Conservation (phyloP, 2,113 vertebrate genomes). For the Myotis davidii region DNA sequence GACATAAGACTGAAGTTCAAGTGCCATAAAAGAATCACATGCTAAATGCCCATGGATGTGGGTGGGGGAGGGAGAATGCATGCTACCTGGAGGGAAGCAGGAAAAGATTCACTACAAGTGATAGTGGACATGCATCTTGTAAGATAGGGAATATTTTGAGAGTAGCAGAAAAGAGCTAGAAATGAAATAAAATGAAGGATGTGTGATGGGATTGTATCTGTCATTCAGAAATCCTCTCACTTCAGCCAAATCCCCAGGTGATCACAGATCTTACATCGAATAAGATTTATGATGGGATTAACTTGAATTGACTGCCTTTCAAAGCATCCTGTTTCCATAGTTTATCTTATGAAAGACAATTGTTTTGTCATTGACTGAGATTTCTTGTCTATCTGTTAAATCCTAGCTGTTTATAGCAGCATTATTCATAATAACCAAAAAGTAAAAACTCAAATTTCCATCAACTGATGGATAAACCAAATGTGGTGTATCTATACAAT, state of each 20-base stretch:
- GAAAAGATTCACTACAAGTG: not conserved
- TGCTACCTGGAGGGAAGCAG: not conserved
- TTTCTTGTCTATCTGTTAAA: not conserved
- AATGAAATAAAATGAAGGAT: constrained; percentile 8
- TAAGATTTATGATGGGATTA: not conserved
- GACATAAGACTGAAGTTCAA: not conserved
- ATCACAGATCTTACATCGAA: not conserved
- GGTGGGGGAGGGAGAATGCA: not conserved
- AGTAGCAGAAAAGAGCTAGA: not conserved
- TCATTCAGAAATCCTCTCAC: constrained; percentile 14
- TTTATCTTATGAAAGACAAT: not conserved
- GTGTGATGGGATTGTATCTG: not conserved
- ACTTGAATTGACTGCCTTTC: not conserved
- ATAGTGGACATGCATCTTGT: not conserved
- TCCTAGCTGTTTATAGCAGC: too few relatives aligned
- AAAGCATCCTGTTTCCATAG: not conserved
- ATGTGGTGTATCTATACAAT: too few relatives aligned
- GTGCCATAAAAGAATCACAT: not conserved
- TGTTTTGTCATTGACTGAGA: not conserved
- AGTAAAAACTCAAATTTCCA: too few relatives aligned
- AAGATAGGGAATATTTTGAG: not conserved
- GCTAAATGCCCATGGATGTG: not conserved
- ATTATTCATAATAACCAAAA: too few relatives aligned
- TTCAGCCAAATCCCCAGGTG: not conserved
- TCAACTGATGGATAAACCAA: too few relatives aligned